A percentile compares a stretch with the other conserved stretches of the same genome.
Conservation (phyloP, 2,797 vertebrate genomes). For the Coluber constrictor region DNA sequence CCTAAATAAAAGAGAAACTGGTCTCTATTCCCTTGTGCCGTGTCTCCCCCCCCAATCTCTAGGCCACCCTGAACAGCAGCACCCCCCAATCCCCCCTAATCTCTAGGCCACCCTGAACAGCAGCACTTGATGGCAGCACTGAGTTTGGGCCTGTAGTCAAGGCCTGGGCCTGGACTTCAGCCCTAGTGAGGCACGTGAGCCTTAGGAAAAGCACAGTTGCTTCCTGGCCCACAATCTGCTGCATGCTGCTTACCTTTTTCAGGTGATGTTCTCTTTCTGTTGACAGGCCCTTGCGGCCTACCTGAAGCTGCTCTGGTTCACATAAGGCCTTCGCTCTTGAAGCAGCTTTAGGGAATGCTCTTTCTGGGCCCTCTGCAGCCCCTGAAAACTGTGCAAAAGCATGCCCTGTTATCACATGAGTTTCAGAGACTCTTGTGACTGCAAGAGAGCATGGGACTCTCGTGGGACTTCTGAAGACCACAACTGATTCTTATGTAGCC, state of each 20-base stretch:
- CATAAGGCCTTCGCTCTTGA: neutral
- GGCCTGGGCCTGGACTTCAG: neutral
- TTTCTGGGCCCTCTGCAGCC: neutral
- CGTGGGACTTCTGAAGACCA: neutral
- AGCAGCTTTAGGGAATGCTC: neutral
- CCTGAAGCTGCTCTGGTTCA: neutral
- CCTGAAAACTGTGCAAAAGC: neutral
- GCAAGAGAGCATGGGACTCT: neutral
- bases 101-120: neutral
- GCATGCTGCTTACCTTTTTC: neutral
- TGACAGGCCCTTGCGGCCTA: neutral
- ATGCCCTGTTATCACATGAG: neutral
- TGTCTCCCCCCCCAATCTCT: neutral
- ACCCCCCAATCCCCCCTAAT: neutral
- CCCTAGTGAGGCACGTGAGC: neutral
- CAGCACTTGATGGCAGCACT: neutral
- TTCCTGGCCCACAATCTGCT: neutral
- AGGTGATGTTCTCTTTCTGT: neutral
- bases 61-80: neutral
- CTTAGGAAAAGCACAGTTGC: neutral
- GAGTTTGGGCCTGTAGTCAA: neutral
- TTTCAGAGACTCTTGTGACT: neutral
- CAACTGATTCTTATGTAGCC: neutral
- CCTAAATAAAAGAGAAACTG: neutral
- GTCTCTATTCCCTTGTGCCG: neutral